Conservation (phyloP, 1,140 invertebrate genomes). For the Zaprionus tsacasi region DNA sequence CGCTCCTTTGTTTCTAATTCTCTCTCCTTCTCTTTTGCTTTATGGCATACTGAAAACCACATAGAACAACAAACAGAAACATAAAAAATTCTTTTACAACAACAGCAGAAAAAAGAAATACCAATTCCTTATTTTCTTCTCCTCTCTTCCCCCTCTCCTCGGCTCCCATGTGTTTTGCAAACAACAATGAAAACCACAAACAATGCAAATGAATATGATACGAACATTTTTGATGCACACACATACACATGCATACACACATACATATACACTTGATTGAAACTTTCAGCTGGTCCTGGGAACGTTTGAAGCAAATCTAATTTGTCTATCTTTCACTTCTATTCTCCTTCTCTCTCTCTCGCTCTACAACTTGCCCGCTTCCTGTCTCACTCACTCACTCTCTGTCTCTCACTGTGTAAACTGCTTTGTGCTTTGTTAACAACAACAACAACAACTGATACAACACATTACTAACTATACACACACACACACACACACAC, state of each 20-base stretch:
- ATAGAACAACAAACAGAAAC: constrained; percentile 17
- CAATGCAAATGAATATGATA: constrained; percentile 66
- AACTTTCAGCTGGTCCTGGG: constrained; percentile 81
- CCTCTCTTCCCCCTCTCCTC: constrained; percentile 2
- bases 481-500: constrained; percentile 36
- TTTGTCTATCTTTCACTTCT: constrained; percentile 75
- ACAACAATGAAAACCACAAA: constrained; percentile 65
- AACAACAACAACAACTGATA: constrained; percentile 44
- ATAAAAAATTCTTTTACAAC: constrained; percentile 34
- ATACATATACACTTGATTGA: constrained; percentile 35
- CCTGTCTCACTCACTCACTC: constrained; percentile 6
- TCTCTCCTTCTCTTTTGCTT: constrained; percentile 21
- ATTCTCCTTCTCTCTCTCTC: constrained; percentile 52
- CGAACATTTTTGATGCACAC: constrained; percentile 30
- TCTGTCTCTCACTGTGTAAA: constrained; percentile 20
- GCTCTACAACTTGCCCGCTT: constrained; percentile 21
- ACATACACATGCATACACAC: constrained; percentile 37
- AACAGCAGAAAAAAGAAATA: constrained; percentile 43
- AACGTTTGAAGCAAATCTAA: constrained; percentile 84
- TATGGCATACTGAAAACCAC: constrained; percentile 37
- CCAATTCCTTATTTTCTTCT: constrained; percentile 32
- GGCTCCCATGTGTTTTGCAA: constrained; percentile 26
- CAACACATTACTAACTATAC: constrained; percentile 28
- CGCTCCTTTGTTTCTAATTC: constrained; percentile 53
- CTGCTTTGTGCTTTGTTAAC: constrained; percentile 47